Evolutionary conservation across 2,888 invertebrate species (phyloP), one percentile per base, ranked within the genome.

Genomic region (Oithona nana): DNA sequence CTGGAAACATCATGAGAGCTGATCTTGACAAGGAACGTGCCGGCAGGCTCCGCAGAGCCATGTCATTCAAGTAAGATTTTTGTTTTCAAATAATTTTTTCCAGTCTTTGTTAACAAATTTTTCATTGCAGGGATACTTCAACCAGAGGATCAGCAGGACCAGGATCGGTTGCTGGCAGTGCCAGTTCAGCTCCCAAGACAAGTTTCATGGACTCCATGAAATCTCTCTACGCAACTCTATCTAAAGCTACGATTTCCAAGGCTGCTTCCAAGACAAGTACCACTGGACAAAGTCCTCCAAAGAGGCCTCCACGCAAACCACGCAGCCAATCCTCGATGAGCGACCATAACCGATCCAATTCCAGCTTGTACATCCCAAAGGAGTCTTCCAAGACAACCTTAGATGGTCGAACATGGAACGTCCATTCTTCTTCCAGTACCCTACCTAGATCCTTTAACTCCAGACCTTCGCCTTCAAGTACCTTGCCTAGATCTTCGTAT

Each of bases 51-150:
- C 24, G 26, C 26, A 24, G 59, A 48, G 31, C 59, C n/a, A 59
- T 59, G 59, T 59, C 59, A 1, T 59, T 59, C 26, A 39, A 59
- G 39, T 39, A 39, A 39, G 39, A 11, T 16, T n/a, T n/a, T n/a
- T n/a, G n/a, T 11, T 39, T 39, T 39, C 39, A 39, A 11, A 39
- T 39, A 11, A 11, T 39, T 39, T 39, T 39, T 39, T 39, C 16
- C 39, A 39, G 39, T 39, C 39, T 39, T 39, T 39, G 39, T 11
- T n/a, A 39, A 39, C 39, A 11, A 16, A 39, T 39, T 39, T 39
- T 39, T 39, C 6, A 39, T 39, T 39, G 39, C 39, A 39, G 39
- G 39, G 39, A 39, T 39, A 39, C 6, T 16, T 39, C 39, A 6
- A 39, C 8, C 8, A 39, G 6, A 11, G 39, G 39, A 39, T 39